Base-by-base conservation (phyloP, 2,113 vertebrate species). In the Cyanoderma ruficeps region DNA sequence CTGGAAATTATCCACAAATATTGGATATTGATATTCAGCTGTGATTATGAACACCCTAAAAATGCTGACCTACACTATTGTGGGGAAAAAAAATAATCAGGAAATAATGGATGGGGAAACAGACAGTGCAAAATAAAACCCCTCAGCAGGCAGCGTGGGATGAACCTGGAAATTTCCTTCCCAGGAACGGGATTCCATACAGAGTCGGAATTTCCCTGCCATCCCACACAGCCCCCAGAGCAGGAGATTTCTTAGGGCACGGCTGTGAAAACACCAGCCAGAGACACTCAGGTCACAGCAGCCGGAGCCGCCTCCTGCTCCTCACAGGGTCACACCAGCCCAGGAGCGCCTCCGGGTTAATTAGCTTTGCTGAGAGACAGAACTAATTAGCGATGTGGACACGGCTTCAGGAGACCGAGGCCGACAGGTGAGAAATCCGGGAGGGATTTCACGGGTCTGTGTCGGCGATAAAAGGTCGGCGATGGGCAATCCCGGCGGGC, bases 341-440 rank as follows among this genome's bases (percentile, higher is more conserved):
- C 77, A 52, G 46, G 37, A 11, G 41, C 5, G 50, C 21, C 25
- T 14, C 52, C 39, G 39, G 33, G 63, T 83, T 89, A 95, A 95
- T 91, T 70, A 90, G 83, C 16, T 64, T 25, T 77, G 71, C 55
- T 28, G 68, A 80, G 63, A 77, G 53, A 74, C 76, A 86, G 67
- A 72, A 28, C 28, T 89, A 69, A 91, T 83, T 61, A 37, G 37
- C 16, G 0, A 4, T 0, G 33, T 2, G 35, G 85, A 39, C 52
- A 13, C 47, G 31, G 16, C 56, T 42, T 1, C 11, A 11, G 46
- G 18, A 87, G 28, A 3, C 0, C 1, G 24, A 27, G 47, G 64
- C 9, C 7, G 24, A 33, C 2, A 0, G 7, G 2, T 3, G 5
- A 44, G 49, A 27, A 4, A 7, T 13, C 19, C 4, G 4, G 0